Percentiles rank a stretch among this genome's conserved stretches.
These are phyloP conservation scores for Argyra leucocephala DNA, from an alignment of 2,888 invertebrate genomes.

Conservation along the genomic window DNA sequence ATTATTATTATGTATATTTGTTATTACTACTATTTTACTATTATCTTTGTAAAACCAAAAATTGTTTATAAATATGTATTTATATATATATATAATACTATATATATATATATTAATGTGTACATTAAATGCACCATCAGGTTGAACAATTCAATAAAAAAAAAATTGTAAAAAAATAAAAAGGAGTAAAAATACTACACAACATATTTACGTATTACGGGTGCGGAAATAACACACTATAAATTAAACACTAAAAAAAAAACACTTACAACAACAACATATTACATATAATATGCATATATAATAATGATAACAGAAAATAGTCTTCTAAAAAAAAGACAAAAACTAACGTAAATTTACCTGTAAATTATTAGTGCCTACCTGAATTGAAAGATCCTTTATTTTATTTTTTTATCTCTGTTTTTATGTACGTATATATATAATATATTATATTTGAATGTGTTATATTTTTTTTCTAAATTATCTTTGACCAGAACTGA, in stretches of 20 bases:
- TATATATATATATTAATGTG: no score
- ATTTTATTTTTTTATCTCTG: neutral
- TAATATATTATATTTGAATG: neutral
- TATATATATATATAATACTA: neutral
- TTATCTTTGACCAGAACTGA: conserved; percentile 1
- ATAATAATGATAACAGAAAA: neutral
- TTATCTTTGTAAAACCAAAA: neutral
- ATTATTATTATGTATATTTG: neutral
- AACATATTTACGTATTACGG: neutral
- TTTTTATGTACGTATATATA: neutral
- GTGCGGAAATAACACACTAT: conserved; percentile 6
- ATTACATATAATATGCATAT: neutral
- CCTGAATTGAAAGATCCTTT: neutral
- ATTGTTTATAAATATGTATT: no score
- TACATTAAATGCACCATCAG: neutral
- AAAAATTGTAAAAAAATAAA: neutral
- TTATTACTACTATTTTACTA: neutral
- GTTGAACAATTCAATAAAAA: neutral
- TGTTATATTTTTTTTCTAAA: neutral
- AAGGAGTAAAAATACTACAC: neutral
- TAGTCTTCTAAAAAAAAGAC: neutral
- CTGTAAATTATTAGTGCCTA: conserved; percentile 3
- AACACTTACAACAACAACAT: neutral
- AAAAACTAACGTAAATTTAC: neutral
- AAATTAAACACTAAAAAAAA: neutral